Evolutionary conservation across 1,140 invertebrate species (phyloP), one percentile per base, ranked within the genome.

Genomic region (Pantala flavescens): DNA sequence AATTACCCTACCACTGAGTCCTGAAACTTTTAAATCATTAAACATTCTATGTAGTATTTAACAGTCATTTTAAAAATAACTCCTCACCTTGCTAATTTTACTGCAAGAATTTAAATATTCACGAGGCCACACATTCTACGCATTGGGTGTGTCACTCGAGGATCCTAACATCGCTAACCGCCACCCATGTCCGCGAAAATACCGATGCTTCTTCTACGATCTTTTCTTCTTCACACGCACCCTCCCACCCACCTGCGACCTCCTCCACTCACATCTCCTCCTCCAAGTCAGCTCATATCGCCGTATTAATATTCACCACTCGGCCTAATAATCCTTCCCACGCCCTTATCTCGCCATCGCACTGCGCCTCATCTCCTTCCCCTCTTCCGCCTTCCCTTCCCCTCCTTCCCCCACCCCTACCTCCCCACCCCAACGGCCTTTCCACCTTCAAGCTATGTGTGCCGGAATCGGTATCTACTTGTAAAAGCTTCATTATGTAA

Each of bases 271-370:
- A 3, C 49, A 63, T 63, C 49, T 16, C 49, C n/a, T 21, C 49
- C 49, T 7, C 49, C 49, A 63, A 63, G 49, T 63, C 49, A 63
- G 49, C 49, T 63, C 49, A 63, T 63, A 63, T 63, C 49, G 49
- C 49, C 49, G 49, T 63, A 63, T 63, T 63, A 63, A 63, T 63
- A 63, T 63, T 63, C 49, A 63, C 49, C 49, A 63, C 49, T 63
- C 49, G 49, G 5, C 49, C 49, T 63, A 63, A 63, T 63, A 63
- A 63, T 63, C 49, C 49, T 63, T 63, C 49, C 49, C 49, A 63
- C 49, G 49, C 49, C 49, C 49, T 63, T 63, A 63, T 63, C 49
- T 63, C n/a, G 49, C 49, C 16, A 63, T 63, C 49, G 49, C 49
- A 63, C 49, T 63, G 49, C 49, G 49, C n/a, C 49, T 63, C 49